Conservation (phyloP, 2,113 vertebrate species). For the Neolamprologus caudopunctatus region DNA sequence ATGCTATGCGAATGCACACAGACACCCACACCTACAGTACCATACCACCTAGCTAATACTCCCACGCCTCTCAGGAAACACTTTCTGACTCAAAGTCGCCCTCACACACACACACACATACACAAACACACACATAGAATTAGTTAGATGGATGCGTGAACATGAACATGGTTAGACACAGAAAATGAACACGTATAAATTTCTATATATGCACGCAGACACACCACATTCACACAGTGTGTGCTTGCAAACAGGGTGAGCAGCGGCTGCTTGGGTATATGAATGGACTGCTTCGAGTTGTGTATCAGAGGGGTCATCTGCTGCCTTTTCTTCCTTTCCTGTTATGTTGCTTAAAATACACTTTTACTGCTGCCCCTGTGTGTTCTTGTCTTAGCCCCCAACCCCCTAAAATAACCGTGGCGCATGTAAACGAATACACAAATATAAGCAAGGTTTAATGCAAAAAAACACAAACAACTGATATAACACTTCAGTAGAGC, state of each 20-base stretch:
- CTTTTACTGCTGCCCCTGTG: constrained; percentile 10
- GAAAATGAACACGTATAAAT: neutral
- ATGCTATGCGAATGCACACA: neutral
- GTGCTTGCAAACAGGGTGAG: constrained; percentile 42
- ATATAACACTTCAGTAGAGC: constrained; percentile 67
- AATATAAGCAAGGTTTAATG: constrained; percentile 73
- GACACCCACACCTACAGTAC: neutral
- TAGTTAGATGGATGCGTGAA: constrained; percentile 20
- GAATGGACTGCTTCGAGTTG: constrained; percentile 3
- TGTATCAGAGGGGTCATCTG: constrained; percentile 37
- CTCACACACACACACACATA: neutral
- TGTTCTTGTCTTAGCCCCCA: constrained; percentile 1
- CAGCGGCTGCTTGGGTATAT: constrained; percentile 3
- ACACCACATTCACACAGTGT: constrained; percentile 8
- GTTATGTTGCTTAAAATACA: constrained; percentile 29
- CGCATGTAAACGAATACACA: constrained; percentile 39
- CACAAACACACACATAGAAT: neutral
- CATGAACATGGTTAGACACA: constrained; percentile 31
- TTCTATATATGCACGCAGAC: neutral
- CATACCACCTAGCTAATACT: neutral
- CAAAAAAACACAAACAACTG: constrained; percentile 65
- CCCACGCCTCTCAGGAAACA: constrained; percentile 6
- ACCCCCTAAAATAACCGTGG: constrained; percentile 36
- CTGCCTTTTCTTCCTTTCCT: constrained; percentile 41
- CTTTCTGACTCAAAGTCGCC: neutral